Evolutionary conservation across 2,888 invertebrate species (phyloP).

Genomic region (Tipula vernalis): DNA sequence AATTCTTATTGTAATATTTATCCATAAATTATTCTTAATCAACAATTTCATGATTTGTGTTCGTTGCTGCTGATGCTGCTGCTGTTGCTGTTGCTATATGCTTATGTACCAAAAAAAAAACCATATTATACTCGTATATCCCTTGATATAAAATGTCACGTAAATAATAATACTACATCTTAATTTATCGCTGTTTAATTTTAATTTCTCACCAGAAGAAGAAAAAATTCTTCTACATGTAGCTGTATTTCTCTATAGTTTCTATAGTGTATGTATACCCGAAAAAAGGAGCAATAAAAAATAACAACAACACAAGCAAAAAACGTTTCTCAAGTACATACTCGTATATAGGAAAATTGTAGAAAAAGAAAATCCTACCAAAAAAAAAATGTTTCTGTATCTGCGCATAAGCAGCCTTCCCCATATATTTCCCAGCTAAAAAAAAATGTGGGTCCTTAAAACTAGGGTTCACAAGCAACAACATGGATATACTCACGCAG

Average conservation of each 20-base stretch:
- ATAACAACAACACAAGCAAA: not conserved
- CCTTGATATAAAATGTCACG: conserved; percentile 4
- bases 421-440: not conserved
- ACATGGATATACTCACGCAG: not conserved
- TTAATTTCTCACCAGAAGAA: not conserved
- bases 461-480: not conserved
- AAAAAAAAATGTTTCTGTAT: not conserved
- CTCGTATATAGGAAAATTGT: not conserved
- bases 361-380: not conserved
- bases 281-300: not conserved
- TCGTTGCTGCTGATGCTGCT: not conserved
- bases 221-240: not conserved
- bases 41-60: conserved; percentile 4
- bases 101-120: not conserved
- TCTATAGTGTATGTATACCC: not conserved
- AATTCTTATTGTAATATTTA: not conserved
- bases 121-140: not conserved
- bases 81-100: not conserved
- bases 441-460: not conserved
- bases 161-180: conserved; percentile 4
- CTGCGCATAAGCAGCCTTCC: not conserved
- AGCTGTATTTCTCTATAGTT: not conserved
- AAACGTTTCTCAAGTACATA: not conserved
- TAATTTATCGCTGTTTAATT: conserved; percentile 4
- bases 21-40: conserved; percentile 4